Evolutionary conservation across 2,888 invertebrate species (phyloP).

Genomic region (Drosophila vallismaia): DNA sequence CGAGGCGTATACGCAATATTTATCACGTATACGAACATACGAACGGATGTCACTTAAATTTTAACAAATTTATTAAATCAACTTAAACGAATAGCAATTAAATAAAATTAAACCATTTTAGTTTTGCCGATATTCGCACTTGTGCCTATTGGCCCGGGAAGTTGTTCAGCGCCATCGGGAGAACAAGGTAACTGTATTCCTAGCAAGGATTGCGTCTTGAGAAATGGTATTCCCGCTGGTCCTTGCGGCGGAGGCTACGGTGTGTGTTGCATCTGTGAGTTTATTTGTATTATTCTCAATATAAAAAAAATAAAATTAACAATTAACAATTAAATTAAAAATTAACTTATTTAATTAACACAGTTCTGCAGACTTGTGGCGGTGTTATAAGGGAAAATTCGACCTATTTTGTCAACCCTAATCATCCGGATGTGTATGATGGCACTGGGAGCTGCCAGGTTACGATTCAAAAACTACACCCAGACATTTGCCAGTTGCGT

Average conservation of each 20-base stretch:
- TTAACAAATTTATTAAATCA: too few species aligned
- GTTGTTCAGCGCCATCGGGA: constrained; percentile 90
- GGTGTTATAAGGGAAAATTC: constrained; percentile 91
- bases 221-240: constrained; percentile 90
- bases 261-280: constrained; percentile 83
- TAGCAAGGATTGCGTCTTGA: constrained; percentile 87
- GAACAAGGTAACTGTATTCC: constrained; percentile 93
- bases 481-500: constrained; percentile 93
- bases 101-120: constrained; percentile 78
- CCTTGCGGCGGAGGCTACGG: constrained; percentile 88
- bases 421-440: constrained; percentile 90
- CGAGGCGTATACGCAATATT: too few species aligned
- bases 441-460: constrained; percentile 93
- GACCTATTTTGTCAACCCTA: constrained; percentile 93
- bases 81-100: background rate
- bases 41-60: too few species aligned
- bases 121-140: constrained; percentile 92
- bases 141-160: constrained; percentile 91
- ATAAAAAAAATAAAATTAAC: background rate
- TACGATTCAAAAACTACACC: constrained; percentile 90
- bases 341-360: background rate
- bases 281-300: too few species aligned
- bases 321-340: too few species aligned
- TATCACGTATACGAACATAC: too few species aligned
- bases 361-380: constrained; percentile 92